A percentile compares a stretch with the other conserved stretches of the same genome.
Evolutionary conservation across 2,888 invertebrate species (phyloP).

Genomic region (Calliopum simillimum): DNA sequence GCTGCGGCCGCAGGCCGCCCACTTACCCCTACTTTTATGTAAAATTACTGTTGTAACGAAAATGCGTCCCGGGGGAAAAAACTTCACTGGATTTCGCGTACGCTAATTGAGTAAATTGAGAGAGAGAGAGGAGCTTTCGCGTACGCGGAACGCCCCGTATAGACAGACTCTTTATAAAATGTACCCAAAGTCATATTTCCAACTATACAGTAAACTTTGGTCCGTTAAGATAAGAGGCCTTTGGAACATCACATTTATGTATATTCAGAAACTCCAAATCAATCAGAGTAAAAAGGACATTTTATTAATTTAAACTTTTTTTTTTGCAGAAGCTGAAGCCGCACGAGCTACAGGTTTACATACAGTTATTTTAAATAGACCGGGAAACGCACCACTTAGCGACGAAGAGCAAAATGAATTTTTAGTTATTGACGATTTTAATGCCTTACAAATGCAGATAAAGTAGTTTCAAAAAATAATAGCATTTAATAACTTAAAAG

Average conservation of each 20-base stretch:
- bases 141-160: too few species aligned
- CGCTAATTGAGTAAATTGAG: too few species aligned
- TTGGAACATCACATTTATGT: background rate
- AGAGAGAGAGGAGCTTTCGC: too few species aligned
- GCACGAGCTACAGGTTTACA: slow-evolving; percentile 80
- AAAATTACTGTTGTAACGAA: too few species aligned
- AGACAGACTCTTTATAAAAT: too few species aligned
- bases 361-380: slow-evolving; percentile 78
- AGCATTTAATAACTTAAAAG: background rate
- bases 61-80: too few species aligned
- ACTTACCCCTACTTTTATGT: too few species aligned
- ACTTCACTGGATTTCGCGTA: too few species aligned
- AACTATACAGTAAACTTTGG: too few species aligned
- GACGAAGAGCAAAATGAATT: slow-evolving; percentile 72
- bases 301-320: background rate
- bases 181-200: too few species aligned
- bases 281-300: background rate
- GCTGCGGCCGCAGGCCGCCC: too few species aligned
- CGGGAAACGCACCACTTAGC: slow-evolving; percentile 80
- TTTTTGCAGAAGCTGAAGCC: slow-evolving; percentile 82
- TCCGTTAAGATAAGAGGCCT: too few species aligned
- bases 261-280: background rate
- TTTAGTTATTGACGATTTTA: slow-evolving; percentile 73
- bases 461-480: background rate
- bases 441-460: slow-evolving; percentile 47